Evolutionary conservation across 2,888 invertebrate species (phyloP).

Genomic region (Meghimatium bilineatum): DNA sequence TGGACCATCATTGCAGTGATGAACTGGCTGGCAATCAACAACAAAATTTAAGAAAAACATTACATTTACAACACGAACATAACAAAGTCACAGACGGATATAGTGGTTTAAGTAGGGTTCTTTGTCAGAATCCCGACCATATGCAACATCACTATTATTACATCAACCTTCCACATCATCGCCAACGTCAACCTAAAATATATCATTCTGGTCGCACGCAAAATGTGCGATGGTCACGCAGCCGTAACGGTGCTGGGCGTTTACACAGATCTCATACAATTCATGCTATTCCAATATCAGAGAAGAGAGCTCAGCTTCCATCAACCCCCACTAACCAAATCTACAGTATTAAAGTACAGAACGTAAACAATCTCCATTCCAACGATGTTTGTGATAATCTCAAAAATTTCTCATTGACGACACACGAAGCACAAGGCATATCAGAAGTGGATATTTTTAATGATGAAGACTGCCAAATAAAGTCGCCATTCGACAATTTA

Average conservation of each 20-base stretch:
- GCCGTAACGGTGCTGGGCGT: background rate
- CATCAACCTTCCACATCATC: conserved; percentile 3
- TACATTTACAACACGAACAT: background rate
- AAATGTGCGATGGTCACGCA: background rate
- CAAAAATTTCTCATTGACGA: background rate
- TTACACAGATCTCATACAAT: conserved; percentile 40
- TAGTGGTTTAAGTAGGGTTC: background rate
- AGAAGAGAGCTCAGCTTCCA: too few species aligned
- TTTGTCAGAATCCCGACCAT: conserved; percentile 40
- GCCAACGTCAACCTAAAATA: background rate
- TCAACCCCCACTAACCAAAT: background rate
- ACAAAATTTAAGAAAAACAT: background rate
- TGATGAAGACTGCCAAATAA: background rate
- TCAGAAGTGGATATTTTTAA: background rate
- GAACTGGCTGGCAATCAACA: background rate
- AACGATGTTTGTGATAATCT: background rate
- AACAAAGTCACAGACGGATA: background rate
- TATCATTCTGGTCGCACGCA: background rate
- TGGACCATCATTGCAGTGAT: background rate
- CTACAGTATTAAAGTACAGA: background rate
- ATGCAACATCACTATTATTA: conserved; percentile 27
- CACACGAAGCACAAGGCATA: background rate
- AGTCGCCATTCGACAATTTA: conserved; percentile 23
- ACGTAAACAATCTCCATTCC: too few species aligned
- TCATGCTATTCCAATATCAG: conserved; percentile 37